Evolutionary conservation across 1,140 invertebrate genomes (phyloP), one percentile per base, ranked within the genome.

Genomic region (Trichonephila clavata): DNA sequence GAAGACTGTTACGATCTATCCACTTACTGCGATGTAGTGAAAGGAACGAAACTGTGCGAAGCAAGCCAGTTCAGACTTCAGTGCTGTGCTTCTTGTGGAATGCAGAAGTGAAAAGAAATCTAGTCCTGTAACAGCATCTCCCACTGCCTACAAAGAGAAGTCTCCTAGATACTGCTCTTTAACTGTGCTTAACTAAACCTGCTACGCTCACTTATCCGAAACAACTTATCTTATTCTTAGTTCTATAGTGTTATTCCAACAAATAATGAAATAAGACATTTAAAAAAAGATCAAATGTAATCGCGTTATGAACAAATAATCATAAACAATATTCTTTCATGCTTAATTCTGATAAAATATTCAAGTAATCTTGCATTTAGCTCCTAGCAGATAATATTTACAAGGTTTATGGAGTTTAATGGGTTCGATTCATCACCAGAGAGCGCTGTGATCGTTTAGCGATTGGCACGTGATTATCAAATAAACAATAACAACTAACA

Each of bases 1-100:
- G 92, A 87, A 65, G 92, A 81, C 8, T 93, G 92, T 65, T 87
- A 87, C 50, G 92, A 93, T 43, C 93, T 90, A 59, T 93, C 86
- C 18, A 93, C 86, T 10, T 93, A 93, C n/a, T 93, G 93, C 32
- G 39, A 84, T 68, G 93, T 93, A 1, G 77, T 93, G 14, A 89
- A 90, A n/a, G 61, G 63, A 18, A 84, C 87, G 10, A 93, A 93
- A 39, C 61, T 93, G 14, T 93, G 93, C 24, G 71, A 90, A 21
- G 84, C 84, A 2, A 93, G 93, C 21, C 93, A 93, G 2, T 93
- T 93, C 61, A 86, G 93, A 68, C 27, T 93, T 8, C 93, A 93
- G 39, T 93, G 93, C 21, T 93, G 93, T 24, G 93, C 93, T 27
- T 93, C 93, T 8, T 93, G 93, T 68, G 59, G 84, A 18, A 50